phyloP scores from a whole-genome alignment of 2,797 vertebrate genomes.

The Cygnus olor region DNA sequence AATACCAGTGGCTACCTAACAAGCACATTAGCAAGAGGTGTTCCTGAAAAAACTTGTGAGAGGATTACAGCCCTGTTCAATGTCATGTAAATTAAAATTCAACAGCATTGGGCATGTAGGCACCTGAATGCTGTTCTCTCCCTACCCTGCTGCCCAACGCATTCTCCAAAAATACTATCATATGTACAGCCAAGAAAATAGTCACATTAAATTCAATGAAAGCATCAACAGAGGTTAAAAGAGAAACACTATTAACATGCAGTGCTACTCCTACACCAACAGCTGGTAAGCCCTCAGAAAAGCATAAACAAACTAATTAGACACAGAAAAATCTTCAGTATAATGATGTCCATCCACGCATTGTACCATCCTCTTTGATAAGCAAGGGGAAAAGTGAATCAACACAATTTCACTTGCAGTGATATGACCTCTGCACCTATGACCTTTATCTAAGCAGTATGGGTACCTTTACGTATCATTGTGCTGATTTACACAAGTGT shows the following conservation, averaged over 20 bases:
- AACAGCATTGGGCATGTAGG: too few species aligned
- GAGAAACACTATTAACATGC: constrained; percentile 16
- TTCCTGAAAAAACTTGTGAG: background rate
- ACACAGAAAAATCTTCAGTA: background rate
- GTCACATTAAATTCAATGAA: constrained; percentile 47
- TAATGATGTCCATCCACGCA: background rate
- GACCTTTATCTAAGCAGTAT: background rate
- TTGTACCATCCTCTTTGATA: background rate
- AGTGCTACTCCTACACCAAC: constrained; percentile 40
- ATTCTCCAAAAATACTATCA: background rate
- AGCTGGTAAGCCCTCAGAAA: constrained; percentile 41
- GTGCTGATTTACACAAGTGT: background rate
- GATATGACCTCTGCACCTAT: background rate
- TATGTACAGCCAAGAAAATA: constrained; percentile 10
- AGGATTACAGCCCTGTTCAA: background rate
- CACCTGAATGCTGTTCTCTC: background rate
- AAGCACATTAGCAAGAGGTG: background rate
- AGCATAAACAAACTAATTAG: constrained; percentile 55
- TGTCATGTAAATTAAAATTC: background rate
- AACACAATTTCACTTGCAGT: background rate
- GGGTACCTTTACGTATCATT: background rate
- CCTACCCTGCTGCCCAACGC: background rate
- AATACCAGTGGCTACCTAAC: background rate
- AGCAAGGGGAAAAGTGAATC: background rate
- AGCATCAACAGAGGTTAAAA: constrained; percentile 27